phyloP scores from a whole-genome alignment of 2,797 vertebrate species.

The Discoglossus pictus region DNA sequence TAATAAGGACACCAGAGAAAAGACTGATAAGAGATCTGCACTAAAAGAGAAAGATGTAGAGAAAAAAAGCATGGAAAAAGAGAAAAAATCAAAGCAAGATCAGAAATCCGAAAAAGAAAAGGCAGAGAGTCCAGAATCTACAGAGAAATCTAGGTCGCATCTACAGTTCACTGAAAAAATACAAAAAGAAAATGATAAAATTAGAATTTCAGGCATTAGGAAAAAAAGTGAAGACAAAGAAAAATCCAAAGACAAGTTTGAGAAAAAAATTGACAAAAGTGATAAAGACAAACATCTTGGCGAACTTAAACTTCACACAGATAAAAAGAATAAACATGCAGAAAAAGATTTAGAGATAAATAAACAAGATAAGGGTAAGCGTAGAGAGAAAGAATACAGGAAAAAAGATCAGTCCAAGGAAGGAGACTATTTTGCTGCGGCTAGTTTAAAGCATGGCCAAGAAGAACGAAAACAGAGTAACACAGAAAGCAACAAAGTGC shows the following conservation, averaged over 20 bases:
- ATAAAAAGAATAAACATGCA: slow-evolving; percentile 82
- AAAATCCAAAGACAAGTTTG: slow-evolving; percentile 86
- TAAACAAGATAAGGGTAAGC: slow-evolving; percentile 85
- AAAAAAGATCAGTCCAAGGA: slow-evolving; percentile 88
- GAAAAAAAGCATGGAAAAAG: slow-evolving; percentile 86
- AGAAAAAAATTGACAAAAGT: slow-evolving; percentile 83
- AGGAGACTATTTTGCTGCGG: slow-evolving; percentile 70
- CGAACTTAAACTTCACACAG: slow-evolving; percentile 78
- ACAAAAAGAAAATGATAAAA: slow-evolving; percentile 89
- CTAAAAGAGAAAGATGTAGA: slow-evolving; percentile 89
- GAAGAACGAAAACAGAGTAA: slow-evolving; percentile 83
- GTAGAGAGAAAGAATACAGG: slow-evolving; percentile 81
- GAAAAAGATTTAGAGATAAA: slow-evolving; percentile 82
- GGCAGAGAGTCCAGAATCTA: slow-evolving; percentile 77
- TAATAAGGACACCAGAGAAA: slow-evolving; percentile 78
- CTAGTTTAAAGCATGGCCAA: slow-evolving; percentile 78
- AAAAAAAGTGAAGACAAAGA: slow-evolving; percentile 89
- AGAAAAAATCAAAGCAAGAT: slow-evolving; percentile 88
- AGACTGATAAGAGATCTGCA: slow-evolving; percentile 80
- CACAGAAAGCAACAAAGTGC: slow-evolving; percentile 72
- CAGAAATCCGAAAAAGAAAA: slow-evolving; percentile 80
- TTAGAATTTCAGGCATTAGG: slow-evolving; percentile 70
- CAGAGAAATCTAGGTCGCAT: slow-evolving; percentile 74
- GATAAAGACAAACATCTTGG: slow-evolving; percentile 79
- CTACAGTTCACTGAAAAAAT: slow-evolving; percentile 80